Conservation (phyloP, 2,797 vertebrate species). For the Phaenicophaeus curvirostris region DNA sequence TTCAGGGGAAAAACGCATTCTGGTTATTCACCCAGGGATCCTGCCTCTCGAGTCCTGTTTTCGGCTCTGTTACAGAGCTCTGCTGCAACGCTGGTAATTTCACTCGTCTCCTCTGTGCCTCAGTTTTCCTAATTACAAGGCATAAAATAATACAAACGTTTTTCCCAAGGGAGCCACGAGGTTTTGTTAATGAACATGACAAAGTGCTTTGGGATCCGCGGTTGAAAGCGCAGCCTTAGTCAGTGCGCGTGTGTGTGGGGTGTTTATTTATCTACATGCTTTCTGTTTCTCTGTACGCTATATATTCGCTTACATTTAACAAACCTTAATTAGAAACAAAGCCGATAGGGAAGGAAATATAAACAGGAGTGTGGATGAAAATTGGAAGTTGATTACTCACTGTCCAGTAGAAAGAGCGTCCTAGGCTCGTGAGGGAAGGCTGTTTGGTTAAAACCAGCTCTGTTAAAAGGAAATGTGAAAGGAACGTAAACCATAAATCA, state of each 20-base stretch:
- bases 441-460: slow-evolving; percentile 23
- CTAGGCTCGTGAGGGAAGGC: neutral
- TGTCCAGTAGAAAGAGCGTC: slow-evolving; percentile 21
- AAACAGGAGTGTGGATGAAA: slow-evolving; percentile 59
- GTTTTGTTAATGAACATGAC: slow-evolving; percentile 66
- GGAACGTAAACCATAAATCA: slow-evolving; percentile 58
- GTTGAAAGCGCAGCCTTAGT: slow-evolving; percentile 29
- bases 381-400: slow-evolving; percentile 61
- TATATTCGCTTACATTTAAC: slow-evolving; percentile 53
- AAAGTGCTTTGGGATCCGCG: slow-evolving; percentile 64
- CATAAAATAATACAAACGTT: slow-evolving; percentile 48
- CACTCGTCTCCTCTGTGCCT: slow-evolving; percentile 63
- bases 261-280: slow-evolving; percentile 66
- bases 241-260: neutral
- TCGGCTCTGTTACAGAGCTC: neutral
- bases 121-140: slow-evolving; percentile 68
- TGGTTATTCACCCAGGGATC: neutral
- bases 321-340: slow-evolving; percentile 69
- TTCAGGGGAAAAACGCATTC: neutral
- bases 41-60: slow-evolving; percentile 10
- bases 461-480: slow-evolving; percentile 60
- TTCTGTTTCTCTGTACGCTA: slow-evolving; percentile 31
- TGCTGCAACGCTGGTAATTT: slow-evolving; percentile 31
- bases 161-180: slow-evolving; percentile 53
- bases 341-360: slow-evolving; percentile 64